Evolutionary conservation across 2,797 vertebrate genomes (phyloP).

Genomic region (Benthosema pterotum): DNA sequence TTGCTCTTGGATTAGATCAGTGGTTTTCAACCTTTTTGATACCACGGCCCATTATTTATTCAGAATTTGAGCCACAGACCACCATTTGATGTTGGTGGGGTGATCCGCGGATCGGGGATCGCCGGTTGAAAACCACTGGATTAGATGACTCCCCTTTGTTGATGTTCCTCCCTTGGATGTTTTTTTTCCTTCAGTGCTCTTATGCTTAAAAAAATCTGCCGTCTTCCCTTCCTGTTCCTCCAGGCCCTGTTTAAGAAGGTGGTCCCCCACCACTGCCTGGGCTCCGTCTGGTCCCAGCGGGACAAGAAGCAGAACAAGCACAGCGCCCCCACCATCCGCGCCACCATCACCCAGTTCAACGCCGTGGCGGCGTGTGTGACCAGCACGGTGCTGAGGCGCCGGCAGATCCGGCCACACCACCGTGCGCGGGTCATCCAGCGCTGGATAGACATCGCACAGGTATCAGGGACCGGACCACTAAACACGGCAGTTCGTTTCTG

Average conservation of each 20-base stretch:
- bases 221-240: constrained; percentile 15
- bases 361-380: constrained; percentile 89
- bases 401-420: constrained; percentile 86
- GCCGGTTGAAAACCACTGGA: no score
- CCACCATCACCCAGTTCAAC: constrained; percentile 94
- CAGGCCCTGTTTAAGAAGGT: constrained; percentile 94
- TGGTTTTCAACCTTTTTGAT: no score
- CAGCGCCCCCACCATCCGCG: constrained; percentile 87
- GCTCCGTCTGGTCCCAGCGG: constrained; percentile 92
- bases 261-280: constrained; percentile 94
- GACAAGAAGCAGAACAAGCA: constrained; percentile 93
- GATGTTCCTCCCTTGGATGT: no score
- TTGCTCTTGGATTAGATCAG: no score
- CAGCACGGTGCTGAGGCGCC: constrained; percentile 86
- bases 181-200: neutral
- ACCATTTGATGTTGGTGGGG: no score
- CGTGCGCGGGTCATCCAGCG: constrained; percentile 92
- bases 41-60: no score
- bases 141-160: no score
- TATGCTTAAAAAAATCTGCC: constrained; percentile 24
- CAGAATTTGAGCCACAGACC: no score
- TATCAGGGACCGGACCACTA: constrained; percentile 53
- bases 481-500: no score
- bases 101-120: no score
- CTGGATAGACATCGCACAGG: constrained; percentile 94